Evolutionary conservation across 2,888 invertebrate species (phyloP), one percentile per base, ranked within the genome.

Genomic region (Schizaphis graminum): DNA sequence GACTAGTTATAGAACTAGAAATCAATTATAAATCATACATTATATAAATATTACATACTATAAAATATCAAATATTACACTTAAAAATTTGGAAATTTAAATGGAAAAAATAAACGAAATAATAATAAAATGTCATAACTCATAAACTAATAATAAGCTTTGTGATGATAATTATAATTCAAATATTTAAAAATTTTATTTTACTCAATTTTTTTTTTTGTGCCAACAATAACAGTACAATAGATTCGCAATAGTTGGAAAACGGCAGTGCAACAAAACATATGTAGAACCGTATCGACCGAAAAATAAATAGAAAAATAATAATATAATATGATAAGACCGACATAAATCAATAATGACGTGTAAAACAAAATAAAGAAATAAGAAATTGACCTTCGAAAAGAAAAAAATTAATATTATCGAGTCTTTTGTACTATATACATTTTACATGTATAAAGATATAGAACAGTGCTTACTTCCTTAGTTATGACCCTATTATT

Each of bases 361-460:
- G 77, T 41, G 77, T 77, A 77, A 8, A 77, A 77, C 35, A 77
- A 77, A 35, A 77, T 35, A 35, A 77, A 35, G 5, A 67, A 67
- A 67, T 77, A 67, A 35, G 35, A 24, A 56, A 88, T 56, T 89
- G 56, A 41, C 89, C 41, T 89, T 41, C 13, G 41, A 89, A 26
- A 21, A 41, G 88, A 56, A 89, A 44, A 44, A 56, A 89, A 57
- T 89, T 56, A 89, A 89, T 57, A 57, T 5, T 35, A 53, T 88
- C 26, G 11, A 35, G 35, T 53, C 35, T 35, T 53, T 24, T 24
- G 21, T 88, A 87, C 3, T 86, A 86, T 35, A 87, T 16, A 87
- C 10, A 61, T 1, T 44, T 1, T 44, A 44, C 41, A 44, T 44
- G 41, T 61, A 28, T 61, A 28, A 11, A 77, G 35, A 77, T 8